These are phyloP conservation scores for Epizoanthus rinbou DNA, from an alignment of 92 coral and sea anemone genomes.

Conservation along the genomic window DNA sequence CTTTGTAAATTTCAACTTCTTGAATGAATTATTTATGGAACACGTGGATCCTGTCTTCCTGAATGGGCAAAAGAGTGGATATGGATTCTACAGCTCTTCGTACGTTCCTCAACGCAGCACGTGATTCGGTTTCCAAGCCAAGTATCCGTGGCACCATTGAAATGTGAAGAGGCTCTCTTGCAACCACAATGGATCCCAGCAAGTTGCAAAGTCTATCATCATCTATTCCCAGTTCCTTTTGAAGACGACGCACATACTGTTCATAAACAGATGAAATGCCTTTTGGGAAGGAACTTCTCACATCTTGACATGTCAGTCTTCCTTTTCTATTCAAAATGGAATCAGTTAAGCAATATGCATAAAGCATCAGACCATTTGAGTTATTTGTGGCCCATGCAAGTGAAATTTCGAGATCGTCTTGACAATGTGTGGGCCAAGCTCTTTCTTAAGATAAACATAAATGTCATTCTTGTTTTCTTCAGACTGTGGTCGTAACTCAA, in stretches of 20 bases:
- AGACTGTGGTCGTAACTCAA: conserved; percentile 39
- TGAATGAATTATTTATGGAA: conserved; percentile 59
- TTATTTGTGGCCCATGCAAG: conserved; percentile 37
- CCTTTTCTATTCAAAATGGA: not conserved
- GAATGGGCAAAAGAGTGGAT: conserved; percentile 58
- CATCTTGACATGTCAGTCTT: not conserved
- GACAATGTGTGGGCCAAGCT: conserved; percentile 18
- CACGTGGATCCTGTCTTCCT: conserved; percentile 43
- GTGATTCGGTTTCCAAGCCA: conserved; percentile 1
- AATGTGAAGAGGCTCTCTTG: conserved; percentile 53
- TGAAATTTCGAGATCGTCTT: conserved; percentile 7
- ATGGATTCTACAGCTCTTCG: conserved; percentile 14
- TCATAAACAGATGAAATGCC: conserved; percentile 61
- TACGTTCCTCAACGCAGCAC: too few species aligned
- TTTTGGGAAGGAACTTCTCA: conserved; percentile 46
- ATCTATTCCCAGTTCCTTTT: conserved; percentile 24
- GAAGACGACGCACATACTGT: conserved; percentile 50
- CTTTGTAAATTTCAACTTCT: conserved; percentile 22
- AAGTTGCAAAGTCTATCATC: conserved; percentile 35
- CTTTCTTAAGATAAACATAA: conserved; percentile 42
- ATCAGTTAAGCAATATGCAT: conserved; percentile 55
- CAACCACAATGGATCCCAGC: conserved; percentile 52
- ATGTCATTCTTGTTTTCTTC: conserved; percentile 52
- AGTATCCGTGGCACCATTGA: conserved; percentile 39
- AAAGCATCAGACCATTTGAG: conserved; percentile 70